These are phyloP conservation scores for Zosterops hypoxanthus DNA, from an alignment of 2,113 vertebrate species.

Conservation along the genomic window DNA sequence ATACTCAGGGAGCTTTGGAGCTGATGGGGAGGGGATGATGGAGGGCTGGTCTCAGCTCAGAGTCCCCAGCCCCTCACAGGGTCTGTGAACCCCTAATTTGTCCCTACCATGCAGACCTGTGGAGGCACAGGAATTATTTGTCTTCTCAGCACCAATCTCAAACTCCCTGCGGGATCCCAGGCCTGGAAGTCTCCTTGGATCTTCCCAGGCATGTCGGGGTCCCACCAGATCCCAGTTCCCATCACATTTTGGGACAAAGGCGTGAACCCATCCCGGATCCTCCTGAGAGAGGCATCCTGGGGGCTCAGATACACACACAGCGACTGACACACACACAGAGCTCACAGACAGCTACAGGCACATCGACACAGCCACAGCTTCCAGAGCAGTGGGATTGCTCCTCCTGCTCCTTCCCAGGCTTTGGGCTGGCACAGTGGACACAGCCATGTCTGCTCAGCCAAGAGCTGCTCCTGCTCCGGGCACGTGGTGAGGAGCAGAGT, in stretches of 20 bases:
- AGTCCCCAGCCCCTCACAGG: neutral
- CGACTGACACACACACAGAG: neutral
- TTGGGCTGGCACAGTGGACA: neutral
- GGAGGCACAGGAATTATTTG: neutral
- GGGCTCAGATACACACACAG: neutral
- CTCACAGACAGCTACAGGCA: slow-evolving; percentile 26
- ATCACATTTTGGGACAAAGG: rapidly evolving
- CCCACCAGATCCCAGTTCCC: rapidly evolving
- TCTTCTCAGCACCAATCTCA: neutral
- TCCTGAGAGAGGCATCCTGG: neutral
- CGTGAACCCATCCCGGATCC: rapidly evolving
- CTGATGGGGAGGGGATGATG: neutral
- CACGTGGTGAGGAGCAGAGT: neutral
- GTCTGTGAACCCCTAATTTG: neutral
- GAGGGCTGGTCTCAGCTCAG: neutral
- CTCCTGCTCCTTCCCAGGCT: neutral
- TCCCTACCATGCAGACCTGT: neutral
- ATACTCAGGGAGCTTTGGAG: neutral
- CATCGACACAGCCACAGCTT: neutral
- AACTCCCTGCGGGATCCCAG: neutral
- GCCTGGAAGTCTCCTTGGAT: neutral
- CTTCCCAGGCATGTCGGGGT: neutral
- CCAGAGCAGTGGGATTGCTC: neutral
- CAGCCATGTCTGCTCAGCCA: neutral
- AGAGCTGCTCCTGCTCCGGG: neutral